Percentiles rank a stretch among this genome's conserved stretches.
Conservation (phyloP, 2,888 invertebrate genomes). For the Taphrorychus bicolor region DNA sequence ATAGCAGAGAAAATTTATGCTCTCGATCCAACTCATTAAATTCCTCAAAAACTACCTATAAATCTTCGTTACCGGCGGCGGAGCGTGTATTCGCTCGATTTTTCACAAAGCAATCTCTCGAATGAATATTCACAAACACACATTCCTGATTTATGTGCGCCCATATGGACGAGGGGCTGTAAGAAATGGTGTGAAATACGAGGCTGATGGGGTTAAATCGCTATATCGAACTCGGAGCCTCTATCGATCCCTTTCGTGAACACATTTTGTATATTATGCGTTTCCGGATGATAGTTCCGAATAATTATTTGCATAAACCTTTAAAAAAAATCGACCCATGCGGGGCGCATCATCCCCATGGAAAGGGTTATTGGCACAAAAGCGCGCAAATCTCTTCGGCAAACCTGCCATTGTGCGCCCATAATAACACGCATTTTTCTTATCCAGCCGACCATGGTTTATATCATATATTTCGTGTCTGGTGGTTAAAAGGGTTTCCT, state of each 20-base stretch:
- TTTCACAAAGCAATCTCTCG: slow-evolving; percentile 41
- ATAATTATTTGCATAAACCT: slow-evolving; percentile 43
- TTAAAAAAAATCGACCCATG: slow-evolving; percentile 30
- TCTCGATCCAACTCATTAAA: slow-evolving; percentile 39
- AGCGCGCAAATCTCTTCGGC: slow-evolving; percentile 53
- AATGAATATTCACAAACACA: slow-evolving; percentile 41
- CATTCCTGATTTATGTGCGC: slow-evolving; percentile 38
- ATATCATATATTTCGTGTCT: slow-evolving; percentile 57
- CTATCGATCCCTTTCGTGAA: neutral
- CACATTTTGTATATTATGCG: slow-evolving; percentile 26
- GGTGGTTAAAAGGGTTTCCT: slow-evolving; percentile 34
- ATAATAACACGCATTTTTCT: slow-evolving; percentile 62
- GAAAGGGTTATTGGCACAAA: slow-evolving; percentile 30
- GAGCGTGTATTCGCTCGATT: slow-evolving; percentile 39
- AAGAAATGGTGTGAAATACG: slow-evolving; percentile 27
- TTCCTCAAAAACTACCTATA: slow-evolving; percentile 39
- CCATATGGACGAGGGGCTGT: slow-evolving; percentile 28
- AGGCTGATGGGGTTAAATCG: slow-evolving; percentile 27
- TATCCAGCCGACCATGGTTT: slow-evolving; percentile 63
- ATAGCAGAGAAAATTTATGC: slow-evolving; percentile 39
- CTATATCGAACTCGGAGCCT: neutral
- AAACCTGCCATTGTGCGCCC: slow-evolving; percentile 58
- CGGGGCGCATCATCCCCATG: slow-evolving; percentile 29
- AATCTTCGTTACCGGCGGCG: slow-evolving; percentile 37
- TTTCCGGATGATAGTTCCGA: slow-evolving; percentile 37